A percentile compares a stretch with the other conserved stretches of the same genome.
These are phyloP conservation scores for Lutjanus argentimaculatus DNA, from an alignment of 2,797 vertebrate species.

Conservation along the genomic window DNA sequence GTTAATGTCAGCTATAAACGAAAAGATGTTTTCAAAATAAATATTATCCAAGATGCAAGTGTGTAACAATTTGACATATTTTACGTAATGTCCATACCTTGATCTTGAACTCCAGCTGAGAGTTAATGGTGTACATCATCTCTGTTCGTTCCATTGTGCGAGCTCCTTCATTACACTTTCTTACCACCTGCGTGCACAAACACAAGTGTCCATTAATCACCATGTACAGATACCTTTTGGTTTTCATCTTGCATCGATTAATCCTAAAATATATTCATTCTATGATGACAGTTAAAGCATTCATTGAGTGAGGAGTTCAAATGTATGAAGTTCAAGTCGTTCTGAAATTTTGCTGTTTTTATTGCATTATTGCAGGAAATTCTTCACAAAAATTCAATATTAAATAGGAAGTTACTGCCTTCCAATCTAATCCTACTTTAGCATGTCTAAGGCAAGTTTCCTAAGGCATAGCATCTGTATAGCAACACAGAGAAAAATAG, in stretches of 20 bases:
- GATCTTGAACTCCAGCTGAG: constrained; percentile 97
- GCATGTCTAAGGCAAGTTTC: neutral
- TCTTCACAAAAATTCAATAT: too few species aligned
- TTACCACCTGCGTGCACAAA: constrained; percentile 88
- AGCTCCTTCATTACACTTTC: constrained; percentile 97
- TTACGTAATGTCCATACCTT: constrained; percentile 86
- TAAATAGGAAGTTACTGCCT: neutral
- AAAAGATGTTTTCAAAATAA: neutral
- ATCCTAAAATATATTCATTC: neutral
- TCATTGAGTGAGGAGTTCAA: neutral
- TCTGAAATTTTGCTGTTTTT: neutral
- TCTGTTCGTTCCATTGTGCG: constrained; percentile 97
- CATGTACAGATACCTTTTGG: neutral
- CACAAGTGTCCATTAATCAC: neutral
- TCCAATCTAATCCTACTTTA: neutral
- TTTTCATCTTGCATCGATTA: neutral
- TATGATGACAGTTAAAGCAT: too few species aligned
- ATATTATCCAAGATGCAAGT: too few species aligned
- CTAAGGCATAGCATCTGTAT: neutral
- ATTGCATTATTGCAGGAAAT: too few species aligned
- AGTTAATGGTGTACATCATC: constrained; percentile 99
- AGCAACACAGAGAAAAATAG: neutral
- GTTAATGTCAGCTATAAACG: neutral
- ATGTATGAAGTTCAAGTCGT: neutral
- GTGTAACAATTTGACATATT: neutral